phyloP scores from a whole-genome alignment of 2,888 invertebrate species.

The Salticus scenicus region DNA sequence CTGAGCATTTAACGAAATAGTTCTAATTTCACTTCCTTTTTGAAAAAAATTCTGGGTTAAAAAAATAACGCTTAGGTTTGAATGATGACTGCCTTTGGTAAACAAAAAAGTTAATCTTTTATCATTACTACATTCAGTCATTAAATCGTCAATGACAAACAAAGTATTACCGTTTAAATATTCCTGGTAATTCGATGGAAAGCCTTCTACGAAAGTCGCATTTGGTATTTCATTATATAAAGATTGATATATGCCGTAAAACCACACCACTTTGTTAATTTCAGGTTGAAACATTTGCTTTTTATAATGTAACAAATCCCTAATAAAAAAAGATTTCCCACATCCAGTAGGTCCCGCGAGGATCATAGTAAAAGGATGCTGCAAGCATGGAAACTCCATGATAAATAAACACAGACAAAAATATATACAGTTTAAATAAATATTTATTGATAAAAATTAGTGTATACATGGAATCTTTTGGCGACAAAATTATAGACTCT shows the following conservation, averaged over 20 bases:
- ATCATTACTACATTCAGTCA: conserved; percentile 18
- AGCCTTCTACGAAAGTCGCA: conserved; percentile 16
- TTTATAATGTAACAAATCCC: background rate
- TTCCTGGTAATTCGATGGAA: background rate
- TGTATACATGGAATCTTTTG: background rate
- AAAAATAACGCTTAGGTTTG: conserved; percentile 25
- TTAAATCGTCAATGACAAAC: conserved; percentile 35
- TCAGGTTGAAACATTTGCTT: background rate
- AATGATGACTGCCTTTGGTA: conserved; percentile 39
- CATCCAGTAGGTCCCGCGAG: conserved; percentile 13
- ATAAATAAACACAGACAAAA: background rate
- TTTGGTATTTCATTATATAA: conserved; percentile 10
- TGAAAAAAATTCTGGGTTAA: conserved; percentile 38
- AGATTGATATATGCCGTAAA: conserved; percentile 21
- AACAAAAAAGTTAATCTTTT: conserved; percentile 8
- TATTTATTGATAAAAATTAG: background rate
- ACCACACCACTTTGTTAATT: conserved; percentile 17
- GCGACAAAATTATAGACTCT: conserved; percentile 11
- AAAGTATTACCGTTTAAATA: background rate
- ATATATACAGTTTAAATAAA: background rate
- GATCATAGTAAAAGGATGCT: conserved; percentile 22
- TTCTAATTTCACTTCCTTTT: background rate
- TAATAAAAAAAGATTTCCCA: conserved; percentile 8
- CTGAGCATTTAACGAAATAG: background rate
- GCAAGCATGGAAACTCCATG: background rate